Conservation (phyloP, 2,888 invertebrate genomes). For the Toxonevra muliebris region DNA sequence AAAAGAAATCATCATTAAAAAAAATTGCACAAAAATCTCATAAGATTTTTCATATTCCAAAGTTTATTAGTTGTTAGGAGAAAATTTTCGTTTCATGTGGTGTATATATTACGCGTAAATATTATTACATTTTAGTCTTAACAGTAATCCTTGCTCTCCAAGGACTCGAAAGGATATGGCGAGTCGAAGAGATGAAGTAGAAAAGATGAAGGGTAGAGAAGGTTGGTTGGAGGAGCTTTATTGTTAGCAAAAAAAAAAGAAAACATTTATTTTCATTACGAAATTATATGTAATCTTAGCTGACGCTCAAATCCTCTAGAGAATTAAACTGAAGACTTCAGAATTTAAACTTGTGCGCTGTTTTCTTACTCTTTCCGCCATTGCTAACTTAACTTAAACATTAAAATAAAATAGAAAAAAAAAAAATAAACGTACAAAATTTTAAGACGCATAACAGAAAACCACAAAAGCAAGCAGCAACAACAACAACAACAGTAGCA, state of each 20-base stretch:
- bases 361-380: neutral
- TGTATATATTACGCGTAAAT: too few relatives aligned
- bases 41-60: too few relatives aligned
- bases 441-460: neutral
- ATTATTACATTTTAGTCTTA: too few relatives aligned
- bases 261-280: neutral
- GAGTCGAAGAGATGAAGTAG: too few relatives aligned
- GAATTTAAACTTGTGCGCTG: slow-evolving; percentile 8
- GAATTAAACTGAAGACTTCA: slow-evolving; percentile 8
- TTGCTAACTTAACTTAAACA: neutral
- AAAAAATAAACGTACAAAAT: neutral
- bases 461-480: slow-evolving; percentile 6
- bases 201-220: too few relatives aligned
- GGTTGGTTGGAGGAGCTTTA: too few relatives aligned
- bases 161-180: too few relatives aligned
- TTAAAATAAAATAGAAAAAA: neutral
- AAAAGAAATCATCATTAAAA: too few relatives aligned
- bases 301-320: neutral
- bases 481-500: slow-evolving; percentile 5
- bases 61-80: too few relatives aligned
- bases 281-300: slow-evolving; percentile 5
- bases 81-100: too few relatives aligned
- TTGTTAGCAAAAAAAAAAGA: neutral
- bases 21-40: too few relatives aligned
- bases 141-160: too few relatives aligned